Base-by-base conservation (phyloP, 2,797 vertebrate genomes). In the Liparis tanakae region DNA sequence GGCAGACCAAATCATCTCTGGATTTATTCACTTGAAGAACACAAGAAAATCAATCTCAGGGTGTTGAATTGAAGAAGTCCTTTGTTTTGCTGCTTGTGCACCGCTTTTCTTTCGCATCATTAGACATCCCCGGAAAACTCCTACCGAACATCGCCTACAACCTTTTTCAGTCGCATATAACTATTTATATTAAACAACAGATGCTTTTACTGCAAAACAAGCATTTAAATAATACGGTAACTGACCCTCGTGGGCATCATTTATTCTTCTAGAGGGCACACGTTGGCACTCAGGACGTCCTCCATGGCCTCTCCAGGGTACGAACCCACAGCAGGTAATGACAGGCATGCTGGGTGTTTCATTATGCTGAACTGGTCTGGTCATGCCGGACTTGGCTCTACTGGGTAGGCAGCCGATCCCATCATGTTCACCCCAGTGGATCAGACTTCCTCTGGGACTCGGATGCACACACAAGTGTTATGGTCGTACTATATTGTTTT, bases 261-360 rank as follows among this genome's bases (percentile, higher is more conserved):
- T 48, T 44, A 41, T 55, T 69, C 34, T 70, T 25, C 25, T 48
- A 3, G n/a, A 46, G 72, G 55, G 64, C 8, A 44, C n/a, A 50
- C n/a, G 59, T 14, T 5, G 37, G 36, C 55, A 68, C 62, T 68
- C 13, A 51, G 72, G 58, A 69, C 36, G 39, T 53, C 60, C 57
- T 68, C 53, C 3, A 1, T 13, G 63, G 56, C 20, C 22, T 55
- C 79, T 62, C 65, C 50, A 44, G 33, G 43, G 56, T 53, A 77
- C 41, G 75, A 62, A 74, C 50, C 70, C 74, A 37, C 83, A 82
- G 80, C 84, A 76, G 81, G 87, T 72, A 63, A 62, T 68, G 62
- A 70, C 67, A 67, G 56, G 59, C 85, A 54, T 80, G 85, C 87
- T 74, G 80, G 67, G 81, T 85, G 81, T 87, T 85, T 89, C 74